Conservation (phyloP, 2,797 vertebrate genomes). For the Phataginus tricuspis region DNA sequence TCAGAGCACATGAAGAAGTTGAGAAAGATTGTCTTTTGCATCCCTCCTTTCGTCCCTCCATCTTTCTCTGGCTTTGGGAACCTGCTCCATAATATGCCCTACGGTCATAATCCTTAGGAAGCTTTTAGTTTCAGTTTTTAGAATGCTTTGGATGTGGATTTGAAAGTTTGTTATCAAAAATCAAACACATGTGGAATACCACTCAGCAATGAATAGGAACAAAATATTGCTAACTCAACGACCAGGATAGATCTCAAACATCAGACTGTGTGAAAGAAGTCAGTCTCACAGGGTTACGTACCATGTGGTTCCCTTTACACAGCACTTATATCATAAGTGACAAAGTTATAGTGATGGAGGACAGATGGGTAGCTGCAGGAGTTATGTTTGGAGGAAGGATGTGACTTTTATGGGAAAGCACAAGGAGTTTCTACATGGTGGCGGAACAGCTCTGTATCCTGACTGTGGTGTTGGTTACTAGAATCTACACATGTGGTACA, state of each 20-base stretch:
- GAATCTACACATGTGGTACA: neutral
- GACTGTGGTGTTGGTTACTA: neutral
- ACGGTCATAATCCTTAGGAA: neutral
- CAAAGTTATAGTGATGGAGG: neutral
- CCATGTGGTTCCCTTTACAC: neutral
- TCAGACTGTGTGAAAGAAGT: neutral
- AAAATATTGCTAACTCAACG: neutral
- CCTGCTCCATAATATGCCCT: neutral
- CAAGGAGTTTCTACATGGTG: neutral
- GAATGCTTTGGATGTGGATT: neutral
- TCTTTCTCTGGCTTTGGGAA: neutral
- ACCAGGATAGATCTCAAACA: neutral
- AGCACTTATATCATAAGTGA: neutral
- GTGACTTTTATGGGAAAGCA: neutral
- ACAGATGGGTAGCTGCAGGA: neutral
- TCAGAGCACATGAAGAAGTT: neutral
- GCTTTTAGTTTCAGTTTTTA: neutral
- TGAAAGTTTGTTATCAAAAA: slow-evolving; percentile 9
- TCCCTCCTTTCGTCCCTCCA: neutral
- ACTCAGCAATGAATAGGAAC: neutral
- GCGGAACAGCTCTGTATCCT: neutral
- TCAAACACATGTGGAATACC: neutral
- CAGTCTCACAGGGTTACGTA: neutral
- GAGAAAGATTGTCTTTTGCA: neutral
- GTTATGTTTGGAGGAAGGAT: neutral